Evolutionary conservation across 2,888 invertebrate genomes (phyloP), one percentile per base, ranked within the genome.

Genomic region (Chromoteleia sp.): DNA sequence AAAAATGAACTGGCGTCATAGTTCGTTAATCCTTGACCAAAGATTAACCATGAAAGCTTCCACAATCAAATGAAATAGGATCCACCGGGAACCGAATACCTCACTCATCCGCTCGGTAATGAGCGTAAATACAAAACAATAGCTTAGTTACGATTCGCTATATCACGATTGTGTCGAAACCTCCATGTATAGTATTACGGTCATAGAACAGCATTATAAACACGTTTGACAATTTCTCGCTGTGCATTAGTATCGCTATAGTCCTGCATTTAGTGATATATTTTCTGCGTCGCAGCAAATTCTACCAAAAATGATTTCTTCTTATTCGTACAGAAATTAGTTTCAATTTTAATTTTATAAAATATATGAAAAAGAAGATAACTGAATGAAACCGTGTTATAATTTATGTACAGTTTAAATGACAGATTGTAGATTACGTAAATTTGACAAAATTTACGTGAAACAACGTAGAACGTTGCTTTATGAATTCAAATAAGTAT

Each of bases 61-160:
- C 25, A 21, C 56, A 45, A 56, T 7, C 45, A 36, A 65, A 45
- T 74, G 74, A 65, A 74, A 74, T 65, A n/a, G 25, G 25, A 15
- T 61, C 41, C 10, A 36, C n/a, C 12, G 56, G 15, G 8, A 74
- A 36, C 56, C 29, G 56, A 74, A 56, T 73, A 45, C 45, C 54
- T 45, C 54, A 63, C 74, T 74, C 65, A 65, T 74, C 41, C 36
- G 45, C 56, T 15, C 43, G 56, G 36, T 74, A 74, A 74, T 74
- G 48, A 63, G 73, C 63, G 19, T 73, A 54, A 73, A 73, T 63
- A 43, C 73, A 52, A 74, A 74, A 74, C 74, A 74, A 74, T 74
- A 65, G 74, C 74, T 56, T 45, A 54, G 54, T 74, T 56, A 74
- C 56, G 15, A 74, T 63, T 65, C 63, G 45, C 74, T 63, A 56